A percentile compares a stretch with the other conserved stretches of the same genome.
These are phyloP conservation scores for Gnathonemus echidnorhynchus DNA, from an alignment of 2,113 vertebrate genomes.

Conservation along the genomic window DNA sequence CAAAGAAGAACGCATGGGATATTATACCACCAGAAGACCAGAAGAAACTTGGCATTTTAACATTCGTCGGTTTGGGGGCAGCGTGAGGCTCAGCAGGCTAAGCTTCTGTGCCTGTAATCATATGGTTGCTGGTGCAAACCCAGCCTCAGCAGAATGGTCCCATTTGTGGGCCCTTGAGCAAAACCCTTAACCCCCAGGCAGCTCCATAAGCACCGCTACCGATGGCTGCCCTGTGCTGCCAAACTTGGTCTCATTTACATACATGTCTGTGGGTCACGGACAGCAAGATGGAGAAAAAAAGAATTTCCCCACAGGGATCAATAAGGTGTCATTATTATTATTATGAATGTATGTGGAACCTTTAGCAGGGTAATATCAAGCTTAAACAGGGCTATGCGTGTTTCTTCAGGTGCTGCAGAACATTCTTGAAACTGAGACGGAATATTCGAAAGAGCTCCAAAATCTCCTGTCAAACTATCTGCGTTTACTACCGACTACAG, in stretches of 20 bases:
- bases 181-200: not conserved
- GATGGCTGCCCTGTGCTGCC: not conserved
- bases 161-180: not conserved
- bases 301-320: not conserved
- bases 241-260: not conserved
- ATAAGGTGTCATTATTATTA: not conserved
- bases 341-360: not conserved
- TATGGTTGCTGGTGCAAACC: not conserved
- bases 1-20: not conserved
- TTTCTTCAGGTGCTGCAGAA: slow-evolving; percentile 85
- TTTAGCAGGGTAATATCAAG: not conserved
- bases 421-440: slow-evolving; percentile 90
- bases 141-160: not conserved
- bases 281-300: not conserved
- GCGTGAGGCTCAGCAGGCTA: not conserved
- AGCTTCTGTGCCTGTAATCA: not conserved
- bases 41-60: not conserved
- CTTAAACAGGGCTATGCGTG: not conserved
- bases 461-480: slow-evolving; percentile 82
- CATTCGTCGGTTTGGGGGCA: not conserved
- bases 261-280: not conserved
- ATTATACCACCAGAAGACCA: not conserved
- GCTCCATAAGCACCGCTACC: not conserved
- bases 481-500: slow-evolving; percentile 79
- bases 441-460: slow-evolving; percentile 89